Evolutionary conservation across 2,113 vertebrate genomes (phyloP), one percentile per base, ranked within the genome.

Genomic region (Procavia capensis): DNA sequence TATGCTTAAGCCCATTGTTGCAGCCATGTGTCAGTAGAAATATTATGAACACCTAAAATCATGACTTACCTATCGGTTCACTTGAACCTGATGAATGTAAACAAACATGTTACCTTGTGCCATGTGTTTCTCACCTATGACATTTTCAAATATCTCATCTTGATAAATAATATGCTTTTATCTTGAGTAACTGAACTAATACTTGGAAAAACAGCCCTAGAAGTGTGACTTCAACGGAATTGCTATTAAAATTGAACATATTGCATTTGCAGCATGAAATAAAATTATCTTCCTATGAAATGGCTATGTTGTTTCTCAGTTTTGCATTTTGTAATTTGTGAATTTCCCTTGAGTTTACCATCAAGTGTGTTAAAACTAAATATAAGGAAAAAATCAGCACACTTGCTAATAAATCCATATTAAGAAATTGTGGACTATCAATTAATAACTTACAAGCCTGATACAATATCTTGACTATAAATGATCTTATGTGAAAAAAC

Each of bases 191-290:
- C 8, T 87, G 43, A 92, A 89, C 88, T 88, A 92, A 68, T 64
- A n/a, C 45, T 96, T 96, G 92, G 82, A 47, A 96, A 93, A 86
- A 63, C 20, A 79, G 68, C 85, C 75, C 80, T 95, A 95, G 82
- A 90, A 96, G 83, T 91, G 27, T 93, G 70, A 96, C 43, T 85
- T 91, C 16, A 85, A 88, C 29, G 85, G 75, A 90, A 90, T 78
- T 83, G 34, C 79, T 88, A 95, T 54, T 96, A 87, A 96, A 96
- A 92, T 85, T 87, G 29, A 70, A 74, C 81, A 31, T 74, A 43
- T 8, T 90, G 57, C 43, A 68, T 66, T 64, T 31, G 79, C 34
- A 43, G 57, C 54, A 34, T 79, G 81, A 93, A 96, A 91, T 97
- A 94, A 93, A 92, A 70, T 81, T 54, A 95, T 92, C 70, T 91